Evolutionary conservation across 2,797 vertebrate species (phyloP).

Genomic region (Hipposideros larvatus): DNA sequence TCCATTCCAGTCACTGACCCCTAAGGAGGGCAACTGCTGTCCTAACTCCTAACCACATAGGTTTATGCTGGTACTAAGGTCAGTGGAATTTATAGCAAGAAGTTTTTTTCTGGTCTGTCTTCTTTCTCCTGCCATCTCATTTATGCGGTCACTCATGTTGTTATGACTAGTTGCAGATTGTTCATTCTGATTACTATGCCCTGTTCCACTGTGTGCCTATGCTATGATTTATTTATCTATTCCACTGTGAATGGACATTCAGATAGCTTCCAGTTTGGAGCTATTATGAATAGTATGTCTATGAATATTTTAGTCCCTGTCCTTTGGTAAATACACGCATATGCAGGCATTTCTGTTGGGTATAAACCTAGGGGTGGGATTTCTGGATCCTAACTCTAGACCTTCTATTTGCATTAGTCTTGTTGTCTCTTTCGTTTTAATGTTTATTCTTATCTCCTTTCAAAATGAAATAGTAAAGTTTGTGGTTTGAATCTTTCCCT

Average conservation of each 20-base stretch:
- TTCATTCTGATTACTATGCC: not conserved
- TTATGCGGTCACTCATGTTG: not conserved
- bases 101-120: not conserved
- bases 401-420: not conserved
- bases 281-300: not conserved
- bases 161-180: not conserved
- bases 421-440: not conserved
- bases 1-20: not conserved
- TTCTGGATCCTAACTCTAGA: not conserved
- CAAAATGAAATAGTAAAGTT: not conserved
- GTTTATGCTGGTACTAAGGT: not conserved
- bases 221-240: not conserved
- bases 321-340: not conserved
- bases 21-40: not conserved
- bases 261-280: not conserved
- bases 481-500: not conserved
- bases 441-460: not conserved
- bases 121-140: not conserved
- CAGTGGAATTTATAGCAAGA: not conserved
- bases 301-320: slow-evolving; percentile 1
- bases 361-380: not conserved
- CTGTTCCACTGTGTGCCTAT: not conserved
- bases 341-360: not conserved
- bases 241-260: not conserved
- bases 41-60: not conserved